Evolutionary conservation across 2,113 vertebrate species (phyloP).

Genomic region (Ursus arctos): DNA sequence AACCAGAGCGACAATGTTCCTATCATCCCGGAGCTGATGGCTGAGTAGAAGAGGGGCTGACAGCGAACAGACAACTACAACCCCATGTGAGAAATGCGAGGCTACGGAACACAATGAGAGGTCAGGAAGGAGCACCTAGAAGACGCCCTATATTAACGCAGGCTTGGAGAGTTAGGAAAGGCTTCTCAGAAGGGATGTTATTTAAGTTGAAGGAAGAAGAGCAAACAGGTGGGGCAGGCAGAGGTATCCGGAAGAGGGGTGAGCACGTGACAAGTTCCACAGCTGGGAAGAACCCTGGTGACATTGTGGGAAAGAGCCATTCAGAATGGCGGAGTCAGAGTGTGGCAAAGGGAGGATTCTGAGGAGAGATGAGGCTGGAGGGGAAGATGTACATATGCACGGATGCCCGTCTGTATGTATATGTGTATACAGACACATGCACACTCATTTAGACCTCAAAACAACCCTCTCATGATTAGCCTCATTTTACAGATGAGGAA

Average conservation of each 20-base stretch:
- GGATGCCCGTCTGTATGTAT: accelerated
- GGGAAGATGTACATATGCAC: neutral
- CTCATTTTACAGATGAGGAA: neutral
- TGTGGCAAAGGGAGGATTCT: neutral
- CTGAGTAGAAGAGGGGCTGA: neutral
- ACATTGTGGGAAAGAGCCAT: neutral
- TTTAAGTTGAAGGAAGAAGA: neutral
- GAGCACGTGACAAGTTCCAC: neutral
- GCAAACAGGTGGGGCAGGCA: neutral
- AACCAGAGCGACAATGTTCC: neutral
- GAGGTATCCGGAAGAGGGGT: neutral
- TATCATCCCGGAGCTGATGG: accelerated
- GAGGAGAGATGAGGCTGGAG: neutral
- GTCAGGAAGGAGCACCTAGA: neutral
- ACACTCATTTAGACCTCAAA: neutral
- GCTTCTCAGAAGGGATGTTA: neutral
- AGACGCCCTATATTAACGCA: neutral
- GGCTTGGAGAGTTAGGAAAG: neutral
- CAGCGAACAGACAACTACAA: neutral
- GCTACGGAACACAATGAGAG: neutral
- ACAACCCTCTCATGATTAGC: neutral
- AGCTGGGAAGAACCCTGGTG: neutral
- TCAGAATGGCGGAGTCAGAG: neutral
- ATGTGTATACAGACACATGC: neutral
- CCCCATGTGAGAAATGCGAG: neutral